Conservation (phyloP, 2,888 invertebrate species). For the Tanypteryx hageni region DNA sequence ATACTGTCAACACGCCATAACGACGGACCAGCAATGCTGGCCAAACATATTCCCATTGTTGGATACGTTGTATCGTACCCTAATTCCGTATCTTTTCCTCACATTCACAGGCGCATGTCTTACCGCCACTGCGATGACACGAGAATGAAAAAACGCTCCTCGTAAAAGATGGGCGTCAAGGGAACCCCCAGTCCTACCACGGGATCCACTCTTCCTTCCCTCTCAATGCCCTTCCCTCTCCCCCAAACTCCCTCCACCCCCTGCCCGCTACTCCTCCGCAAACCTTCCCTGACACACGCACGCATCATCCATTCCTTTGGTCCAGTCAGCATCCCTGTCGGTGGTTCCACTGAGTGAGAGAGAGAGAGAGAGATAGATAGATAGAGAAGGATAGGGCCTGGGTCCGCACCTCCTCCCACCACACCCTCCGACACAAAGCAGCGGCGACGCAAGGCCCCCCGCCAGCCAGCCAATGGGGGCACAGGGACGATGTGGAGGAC, state of each 20-base stretch:
- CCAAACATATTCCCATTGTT: not conserved
- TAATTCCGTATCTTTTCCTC: not conserved
- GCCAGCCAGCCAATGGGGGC: constrained; percentile 38
- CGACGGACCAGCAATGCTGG: not conserved
- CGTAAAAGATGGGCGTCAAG: not conserved
- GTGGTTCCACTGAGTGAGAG: not conserved
- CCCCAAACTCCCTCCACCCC: not conserved
- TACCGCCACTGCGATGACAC: not conserved
- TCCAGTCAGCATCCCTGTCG: not conserved
- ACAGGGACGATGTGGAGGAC: constrained; percentile 12
- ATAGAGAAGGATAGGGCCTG: not conserved
- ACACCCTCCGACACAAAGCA: constrained; percentile 2
- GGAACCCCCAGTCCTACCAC: too few species aligned
- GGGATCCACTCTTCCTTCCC: not conserved
- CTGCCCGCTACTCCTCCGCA: not conserved
- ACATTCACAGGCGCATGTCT: not conserved
- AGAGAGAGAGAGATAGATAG: not conserved
- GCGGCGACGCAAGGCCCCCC: constrained; percentile 33
- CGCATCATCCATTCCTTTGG: constrained; percentile 40
- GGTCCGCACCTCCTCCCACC: not conserved
- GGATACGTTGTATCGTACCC: not conserved
- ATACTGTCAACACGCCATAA: not conserved
- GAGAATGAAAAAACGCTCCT: not conserved
- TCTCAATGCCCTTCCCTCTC: not conserved
- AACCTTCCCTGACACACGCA: constrained; percentile 56